These are phyloP conservation scores for Phoxinus dragarum DNA, from an alignment of 2,797 vertebrate species.

Conservation along the genomic window DNA sequence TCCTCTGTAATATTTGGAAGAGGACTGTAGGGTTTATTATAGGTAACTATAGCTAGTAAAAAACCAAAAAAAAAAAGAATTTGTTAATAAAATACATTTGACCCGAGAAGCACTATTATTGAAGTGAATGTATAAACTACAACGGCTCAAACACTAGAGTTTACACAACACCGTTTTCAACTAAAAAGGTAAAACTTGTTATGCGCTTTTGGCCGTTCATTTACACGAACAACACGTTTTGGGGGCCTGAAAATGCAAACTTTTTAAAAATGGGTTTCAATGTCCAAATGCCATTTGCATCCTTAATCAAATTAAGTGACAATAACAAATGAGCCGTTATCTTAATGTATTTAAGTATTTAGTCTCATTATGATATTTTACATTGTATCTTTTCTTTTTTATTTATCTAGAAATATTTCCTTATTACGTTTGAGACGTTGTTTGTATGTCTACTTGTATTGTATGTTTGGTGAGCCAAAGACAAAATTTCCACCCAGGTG, in stretches of 20 bases:
- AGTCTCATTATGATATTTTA: no score
- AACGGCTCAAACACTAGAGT: background rate
- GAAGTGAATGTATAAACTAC: background rate
- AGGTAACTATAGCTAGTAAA: background rate
- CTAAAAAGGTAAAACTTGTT: background rate
- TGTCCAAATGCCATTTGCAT: no score
- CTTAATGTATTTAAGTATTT: no score
- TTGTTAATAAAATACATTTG: background rate
- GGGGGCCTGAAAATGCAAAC: background rate
- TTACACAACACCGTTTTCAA: background rate
- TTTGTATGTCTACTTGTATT: no score
- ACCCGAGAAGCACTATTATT: background rate
- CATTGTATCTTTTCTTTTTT: no score
- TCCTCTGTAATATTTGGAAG: background rate
- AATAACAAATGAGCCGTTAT: no score
- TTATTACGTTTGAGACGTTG: no score
- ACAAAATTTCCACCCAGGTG: no score
- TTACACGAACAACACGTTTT: background rate
- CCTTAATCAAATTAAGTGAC: no score
- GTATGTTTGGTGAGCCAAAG: no score
- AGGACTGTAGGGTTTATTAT: background rate
- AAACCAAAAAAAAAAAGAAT: background rate
- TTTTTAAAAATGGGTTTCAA: background rate
- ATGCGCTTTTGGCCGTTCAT: background rate
- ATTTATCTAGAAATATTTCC: no score